Percentiles rank a stretch among this genome's conserved stretches.
Conservation (phyloP, 2,888 invertebrate species). For the Drosophila aldrichi region DNA sequence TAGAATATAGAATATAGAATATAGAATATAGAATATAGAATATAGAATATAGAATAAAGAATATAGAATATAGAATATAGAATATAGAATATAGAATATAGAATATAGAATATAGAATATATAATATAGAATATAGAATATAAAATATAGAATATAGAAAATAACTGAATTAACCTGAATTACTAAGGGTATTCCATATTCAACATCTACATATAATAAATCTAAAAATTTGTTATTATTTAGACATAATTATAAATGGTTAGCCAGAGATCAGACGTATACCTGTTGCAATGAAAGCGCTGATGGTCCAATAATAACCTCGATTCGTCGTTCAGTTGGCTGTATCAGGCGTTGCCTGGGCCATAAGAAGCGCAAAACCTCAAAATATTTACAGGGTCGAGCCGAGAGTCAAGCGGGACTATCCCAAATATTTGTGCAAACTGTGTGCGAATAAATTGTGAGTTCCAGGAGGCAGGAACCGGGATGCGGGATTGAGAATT, state of each 20-base stretch:
- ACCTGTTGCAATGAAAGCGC: slow-evolving; percentile 53
- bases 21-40: not conserved
- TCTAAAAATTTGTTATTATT: slow-evolving; percentile 5
- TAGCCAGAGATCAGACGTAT: slow-evolving; percentile 6
- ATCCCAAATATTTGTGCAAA: slow-evolving; percentile 36
- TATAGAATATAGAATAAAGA: not conserved
- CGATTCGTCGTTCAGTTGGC: slow-evolving; percentile 16
- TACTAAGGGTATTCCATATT: slow-evolving; percentile 1
- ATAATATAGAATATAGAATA: not conserved
- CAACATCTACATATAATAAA: not conserved
- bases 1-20: not conserved
- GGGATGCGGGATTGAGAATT: slow-evolving; percentile 1
- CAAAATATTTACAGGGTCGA: slow-evolving; percentile 71
- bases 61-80: not conserved
- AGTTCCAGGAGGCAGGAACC: slow-evolving; percentile 37
- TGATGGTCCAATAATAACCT: slow-evolving; percentile 57
- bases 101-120: not conserved
- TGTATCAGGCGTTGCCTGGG: slow-evolving; percentile 47
- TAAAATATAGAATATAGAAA: not conserved
- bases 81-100: not conserved
- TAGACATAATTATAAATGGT: slow-evolving; percentile 41
- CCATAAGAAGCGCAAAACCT: slow-evolving; percentile 76
- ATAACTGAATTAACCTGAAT: not conserved
- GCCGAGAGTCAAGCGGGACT: slow-evolving; percentile 38
- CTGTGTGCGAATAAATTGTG: slow-evolving; percentile 35